Conservation (phyloP, 2,888 invertebrate genomes). For the Xylota sylvarum region DNA sequence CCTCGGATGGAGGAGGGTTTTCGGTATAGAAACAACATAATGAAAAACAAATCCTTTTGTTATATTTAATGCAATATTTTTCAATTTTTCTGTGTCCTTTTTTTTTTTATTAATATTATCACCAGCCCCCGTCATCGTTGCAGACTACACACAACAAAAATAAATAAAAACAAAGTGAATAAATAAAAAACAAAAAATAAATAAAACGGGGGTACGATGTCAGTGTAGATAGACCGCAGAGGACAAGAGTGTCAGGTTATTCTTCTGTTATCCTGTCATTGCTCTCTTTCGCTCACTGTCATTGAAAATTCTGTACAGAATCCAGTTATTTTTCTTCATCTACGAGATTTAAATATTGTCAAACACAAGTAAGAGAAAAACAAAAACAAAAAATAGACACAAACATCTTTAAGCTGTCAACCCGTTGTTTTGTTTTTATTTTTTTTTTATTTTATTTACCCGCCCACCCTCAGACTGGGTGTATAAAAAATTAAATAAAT, state of each 20-base stretch:
- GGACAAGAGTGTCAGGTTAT: conserved; percentile 52
- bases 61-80: conserved; percentile 53
- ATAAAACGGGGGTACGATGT: conserved; percentile 30
- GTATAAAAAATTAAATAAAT: neutral
- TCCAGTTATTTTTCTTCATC: conserved; percentile 49
- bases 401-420: conserved; percentile 58
- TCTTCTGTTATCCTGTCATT: conserved; percentile 20
- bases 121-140: neutral
- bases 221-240: conserved; percentile 51
- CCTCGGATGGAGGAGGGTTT: neutral
- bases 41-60: conserved; percentile 50
- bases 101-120: conserved; percentile 16
- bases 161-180: conserved; percentile 34
- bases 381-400: conserved; percentile 3
- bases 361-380: neutral
- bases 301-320: conserved; percentile 16
- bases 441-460: conserved; percentile 16
- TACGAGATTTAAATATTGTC: conserved; percentile 58
- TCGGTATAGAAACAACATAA: conserved; percentile 12
- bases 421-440: conserved; percentile 38
- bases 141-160: neutral
- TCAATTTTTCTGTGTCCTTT: conserved; percentile 9
- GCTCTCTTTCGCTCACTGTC: neutral
- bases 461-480: neutral
- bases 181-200: neutral